These are phyloP conservation scores for Ochotona curzoniae DNA, from an alignment of 2,113 vertebrate species.

Conservation along the genomic window DNA sequence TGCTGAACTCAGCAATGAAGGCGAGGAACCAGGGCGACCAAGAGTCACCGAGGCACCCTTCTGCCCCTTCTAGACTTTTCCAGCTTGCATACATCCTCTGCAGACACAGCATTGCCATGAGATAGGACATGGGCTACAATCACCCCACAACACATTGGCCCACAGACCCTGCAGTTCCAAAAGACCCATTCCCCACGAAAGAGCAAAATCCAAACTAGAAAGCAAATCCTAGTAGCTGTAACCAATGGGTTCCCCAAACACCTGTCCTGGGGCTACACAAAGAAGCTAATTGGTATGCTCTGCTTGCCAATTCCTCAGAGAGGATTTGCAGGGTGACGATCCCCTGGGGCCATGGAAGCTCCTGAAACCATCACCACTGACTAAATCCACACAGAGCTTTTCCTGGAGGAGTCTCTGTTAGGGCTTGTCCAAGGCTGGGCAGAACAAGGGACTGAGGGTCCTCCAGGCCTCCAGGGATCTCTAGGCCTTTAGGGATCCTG, in stretches of 20 bases:
- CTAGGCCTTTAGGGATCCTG: neutral
- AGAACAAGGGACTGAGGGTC: neutral
- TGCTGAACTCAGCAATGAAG: neutral
- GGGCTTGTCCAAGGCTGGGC: neutral
- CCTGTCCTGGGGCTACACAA: slow-evolving; percentile 58
- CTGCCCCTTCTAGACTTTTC: neutral
- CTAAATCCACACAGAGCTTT: neutral
- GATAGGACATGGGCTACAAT: neutral
- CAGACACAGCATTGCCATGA: neutral
- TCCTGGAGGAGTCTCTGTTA: neutral
- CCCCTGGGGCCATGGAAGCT: neutral
- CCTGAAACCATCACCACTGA: slow-evolving; percentile 18
- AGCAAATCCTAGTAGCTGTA: neutral
- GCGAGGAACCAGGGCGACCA: neutral
- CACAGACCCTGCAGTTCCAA: neutral
- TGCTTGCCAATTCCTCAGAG: slow-evolving; percentile 41
- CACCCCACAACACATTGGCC: neutral
- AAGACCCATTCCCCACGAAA: neutral
- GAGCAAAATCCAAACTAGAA: slow-evolving; percentile 41
- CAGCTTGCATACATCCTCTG: neutral
- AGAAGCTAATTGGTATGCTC: slow-evolving; percentile 49
- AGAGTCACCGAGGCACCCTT: neutral
- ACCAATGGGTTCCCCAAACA: slow-evolving; percentile 24
- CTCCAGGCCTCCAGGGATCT: neutral
- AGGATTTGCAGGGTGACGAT: slow-evolving; percentile 43